Conservation (phyloP, 2,888 invertebrate species). For the Hemithea aestivaria region DNA sequence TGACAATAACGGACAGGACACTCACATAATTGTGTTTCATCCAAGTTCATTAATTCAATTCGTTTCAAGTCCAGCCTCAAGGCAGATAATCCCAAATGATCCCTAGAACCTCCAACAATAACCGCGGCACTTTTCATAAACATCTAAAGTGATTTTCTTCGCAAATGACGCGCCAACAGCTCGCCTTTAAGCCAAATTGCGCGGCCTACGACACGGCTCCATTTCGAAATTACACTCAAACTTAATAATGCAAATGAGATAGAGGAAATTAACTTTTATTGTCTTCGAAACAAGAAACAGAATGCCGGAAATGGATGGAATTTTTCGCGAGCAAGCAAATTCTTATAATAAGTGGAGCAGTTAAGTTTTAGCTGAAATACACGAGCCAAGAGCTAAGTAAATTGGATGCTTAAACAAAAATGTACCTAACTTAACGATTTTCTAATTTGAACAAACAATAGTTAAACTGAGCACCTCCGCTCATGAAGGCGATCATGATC, state of each 20-base stretch:
- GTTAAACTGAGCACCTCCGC: too few relatives aligned
- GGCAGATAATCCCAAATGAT: slow-evolving; percentile 10
- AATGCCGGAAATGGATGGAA: slow-evolving; percentile 5
- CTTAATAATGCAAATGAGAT: slow-evolving; percentile 26
- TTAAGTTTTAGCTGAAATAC: slow-evolving; percentile 37
- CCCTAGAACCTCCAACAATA: slow-evolving; percentile 4
- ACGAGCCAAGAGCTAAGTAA: slow-evolving; percentile 34
- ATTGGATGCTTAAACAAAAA: slow-evolving; percentile 31
- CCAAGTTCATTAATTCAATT: slow-evolving; percentile 13
- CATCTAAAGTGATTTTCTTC: slow-evolving; percentile 37
- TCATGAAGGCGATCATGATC: too few relatives aligned
- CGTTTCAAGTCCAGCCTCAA: slow-evolving; percentile 10
- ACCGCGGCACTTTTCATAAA: slow-evolving; percentile 17
- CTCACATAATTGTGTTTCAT: too few relatives aligned
- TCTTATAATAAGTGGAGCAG: slow-evolving; percentile 34
- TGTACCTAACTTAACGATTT: slow-evolving; percentile 2
- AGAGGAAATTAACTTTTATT: slow-evolving; percentile 28
- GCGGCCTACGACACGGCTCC: slow-evolving; percentile 68
- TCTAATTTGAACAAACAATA: too few relatives aligned
- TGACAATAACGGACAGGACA: too few relatives aligned
- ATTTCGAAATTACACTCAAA: slow-evolving; percentile 70
- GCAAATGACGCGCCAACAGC: slow-evolving; percentile 54
- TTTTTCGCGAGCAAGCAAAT: slow-evolving; percentile 32
- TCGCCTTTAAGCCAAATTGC: slow-evolving; percentile 70
- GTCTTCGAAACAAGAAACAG: slow-evolving; percentile 16